Conservation (phyloP, 2,888 invertebrate species). For the Eurytoma adleriae region DNA sequence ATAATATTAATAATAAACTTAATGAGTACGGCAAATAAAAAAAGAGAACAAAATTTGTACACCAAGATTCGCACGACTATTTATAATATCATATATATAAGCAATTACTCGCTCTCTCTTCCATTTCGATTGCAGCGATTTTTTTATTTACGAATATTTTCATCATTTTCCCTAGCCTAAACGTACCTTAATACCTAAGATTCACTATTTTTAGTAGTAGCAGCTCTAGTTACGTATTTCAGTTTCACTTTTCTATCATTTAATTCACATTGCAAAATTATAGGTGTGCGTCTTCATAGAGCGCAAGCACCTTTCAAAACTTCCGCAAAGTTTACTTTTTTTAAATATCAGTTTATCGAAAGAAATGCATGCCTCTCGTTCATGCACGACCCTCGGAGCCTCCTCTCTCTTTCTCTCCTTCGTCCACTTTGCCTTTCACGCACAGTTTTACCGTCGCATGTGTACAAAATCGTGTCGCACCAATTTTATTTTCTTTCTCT, state of each 20-base stretch:
- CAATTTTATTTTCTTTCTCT: background rate
- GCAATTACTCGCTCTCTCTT: conserved; percentile 55
- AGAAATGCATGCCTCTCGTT: conserved; percentile 35
- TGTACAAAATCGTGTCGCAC: conserved; percentile 32
- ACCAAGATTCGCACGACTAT: conserved; percentile 63
- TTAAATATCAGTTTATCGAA: background rate
- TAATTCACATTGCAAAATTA: conserved; percentile 48
- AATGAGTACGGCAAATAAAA: conserved; percentile 57
- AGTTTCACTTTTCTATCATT: conserved; percentile 52
- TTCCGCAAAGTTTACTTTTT: conserved; percentile 20
- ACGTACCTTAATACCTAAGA: conserved; percentile 47
- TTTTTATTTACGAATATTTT: conserved; percentile 46
- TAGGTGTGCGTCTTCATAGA: conserved; percentile 19
- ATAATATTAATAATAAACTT: conserved; percentile 59
- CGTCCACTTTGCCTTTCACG: conserved; percentile 41
- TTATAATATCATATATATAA: conserved; percentile 56
- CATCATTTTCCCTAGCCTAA: conserved; percentile 47
- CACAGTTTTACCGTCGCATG: conserved; percentile 19
- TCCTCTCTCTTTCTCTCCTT: conserved; percentile 45
- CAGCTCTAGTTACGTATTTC: conserved; percentile 58
- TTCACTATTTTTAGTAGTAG: conserved; percentile 38
- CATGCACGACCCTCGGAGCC: conserved; percentile 23
- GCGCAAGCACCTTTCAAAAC: conserved; percentile 43
- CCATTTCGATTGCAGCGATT: conserved; percentile 53
- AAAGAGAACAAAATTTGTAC: conserved; percentile 64